These are phyloP conservation scores for Drosophila barbarae DNA, from an alignment of 2,888 invertebrate species.

Conservation along the genomic window DNA sequence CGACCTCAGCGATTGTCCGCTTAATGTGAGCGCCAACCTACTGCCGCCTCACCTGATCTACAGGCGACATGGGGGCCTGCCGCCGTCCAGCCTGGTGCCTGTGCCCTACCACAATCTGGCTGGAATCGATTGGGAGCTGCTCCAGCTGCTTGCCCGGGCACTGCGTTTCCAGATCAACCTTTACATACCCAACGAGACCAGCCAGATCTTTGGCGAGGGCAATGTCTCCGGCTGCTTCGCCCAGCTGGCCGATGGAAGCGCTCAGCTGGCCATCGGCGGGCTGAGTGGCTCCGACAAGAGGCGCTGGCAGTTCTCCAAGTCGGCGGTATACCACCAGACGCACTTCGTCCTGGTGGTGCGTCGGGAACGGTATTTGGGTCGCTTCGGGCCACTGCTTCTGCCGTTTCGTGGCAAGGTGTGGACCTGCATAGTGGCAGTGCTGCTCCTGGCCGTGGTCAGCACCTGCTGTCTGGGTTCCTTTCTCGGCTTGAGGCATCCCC, in stretches of 20 bases:
- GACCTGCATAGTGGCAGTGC: slow-evolving; percentile 40
- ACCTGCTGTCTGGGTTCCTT: slow-evolving; percentile 30
- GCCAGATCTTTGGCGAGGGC: slow-evolving; percentile 34
- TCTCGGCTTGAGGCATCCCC: slow-evolving; percentile 37
- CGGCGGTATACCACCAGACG: slow-evolving; percentile 63
- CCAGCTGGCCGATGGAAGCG: slow-evolving; percentile 54
- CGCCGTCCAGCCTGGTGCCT: slow-evolving; percentile 27
- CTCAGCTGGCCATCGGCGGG: slow-evolving; percentile 70
- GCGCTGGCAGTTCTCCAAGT: slow-evolving; percentile 53
- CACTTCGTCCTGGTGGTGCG: slow-evolving; percentile 65
- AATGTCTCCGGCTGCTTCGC: slow-evolving; percentile 62
- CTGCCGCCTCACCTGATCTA: slow-evolving; percentile 65
- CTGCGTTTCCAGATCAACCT: slow-evolving; percentile 64
- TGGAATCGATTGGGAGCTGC: slow-evolving; percentile 72
- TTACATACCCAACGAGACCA: slow-evolving; percentile 47
- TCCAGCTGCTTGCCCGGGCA: slow-evolving; percentile 54
- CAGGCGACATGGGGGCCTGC: slow-evolving; percentile 31
- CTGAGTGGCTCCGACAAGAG: slow-evolving; percentile 59
- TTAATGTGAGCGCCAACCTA: slow-evolving; percentile 59
- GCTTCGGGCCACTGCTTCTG: slow-evolving; percentile 51
- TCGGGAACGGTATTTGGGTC: slow-evolving; percentile 44
- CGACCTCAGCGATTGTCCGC: slow-evolving; percentile 56
- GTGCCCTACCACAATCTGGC: slow-evolving; percentile 38
- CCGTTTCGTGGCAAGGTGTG: slow-evolving; percentile 64
- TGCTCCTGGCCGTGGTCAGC: slow-evolving; percentile 28